Base-by-base conservation (phyloP, 2,113 vertebrate genomes). In the Zapus hudsonius region DNA sequence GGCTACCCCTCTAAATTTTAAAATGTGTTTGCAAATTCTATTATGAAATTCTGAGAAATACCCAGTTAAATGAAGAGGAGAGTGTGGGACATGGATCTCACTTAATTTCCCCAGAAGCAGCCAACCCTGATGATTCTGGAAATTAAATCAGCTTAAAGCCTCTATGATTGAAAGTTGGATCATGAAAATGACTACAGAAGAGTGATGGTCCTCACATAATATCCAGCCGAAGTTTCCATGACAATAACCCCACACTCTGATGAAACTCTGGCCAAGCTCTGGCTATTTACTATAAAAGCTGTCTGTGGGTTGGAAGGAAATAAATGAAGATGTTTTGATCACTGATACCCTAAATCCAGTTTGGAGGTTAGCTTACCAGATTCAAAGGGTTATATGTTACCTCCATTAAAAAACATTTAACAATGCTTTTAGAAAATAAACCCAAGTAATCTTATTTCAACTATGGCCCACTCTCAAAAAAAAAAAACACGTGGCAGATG, bases 401-500 rank as follows among this genome's bases (percentile, higher is more conserved):
- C 42, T 90, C 73, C 63, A 12, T 55, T 38, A 64, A 69, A 93
- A 92, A 67, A 75, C 57, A 59, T 84, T 90, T 93, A 47, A 36
- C 23, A 42, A 20, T 69, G 52, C n/a, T 52, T 89, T 95, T 82
- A 72, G 27, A 94, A 92, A 78, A 80, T 42, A 92, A 95, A 74
- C n/a, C 36, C 36, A 57, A 74, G 63, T 27, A 87, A 55, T 89
- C 94, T 79, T 78, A 81, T 16, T 93, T 64, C 73, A 63, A 31
- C 13, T 36, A 44, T 19, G 70, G 55, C 22, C 44, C 2, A 52
- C 15, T 61, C 22, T 67, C 40, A 84, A 74, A 27, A 44, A 84
- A 74, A 27, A 44, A 78, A 93, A 94, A 96, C 73, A 88, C 74
- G 87, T 91, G 94, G 73, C 84, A 90, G 72, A 95, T 79, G 69